A percentile compares a stretch with the other conserved stretches of the same genome.
phyloP scores from a whole-genome alignment of 2,113 vertebrate species.

The Epinephelus cyanopodus region DNA sequence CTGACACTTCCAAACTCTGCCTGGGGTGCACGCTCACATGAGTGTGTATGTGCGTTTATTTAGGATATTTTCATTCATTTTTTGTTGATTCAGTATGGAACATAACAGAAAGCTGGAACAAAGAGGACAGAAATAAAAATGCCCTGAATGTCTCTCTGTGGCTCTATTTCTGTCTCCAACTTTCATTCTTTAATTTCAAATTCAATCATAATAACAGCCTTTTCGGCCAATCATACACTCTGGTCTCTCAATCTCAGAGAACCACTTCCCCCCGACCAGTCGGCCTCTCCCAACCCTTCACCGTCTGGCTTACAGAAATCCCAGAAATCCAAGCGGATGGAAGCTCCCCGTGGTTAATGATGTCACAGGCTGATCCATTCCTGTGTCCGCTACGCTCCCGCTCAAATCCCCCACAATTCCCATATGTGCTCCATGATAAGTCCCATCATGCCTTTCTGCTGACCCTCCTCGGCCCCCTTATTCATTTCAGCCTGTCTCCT shows the following conservation, averaged over 20 bases:
- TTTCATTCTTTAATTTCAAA: constrained; percentile 50
- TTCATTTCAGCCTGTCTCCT: constrained; percentile 62
- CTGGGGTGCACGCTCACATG: constrained; percentile 2
- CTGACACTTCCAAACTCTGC: constrained; percentile 55
- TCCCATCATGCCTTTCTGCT: constrained; percentile 82
- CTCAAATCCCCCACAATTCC: constrained; percentile 79
- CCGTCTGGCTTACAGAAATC: constrained; percentile 80
- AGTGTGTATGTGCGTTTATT: constrained; percentile 4
- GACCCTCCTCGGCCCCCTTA: constrained; percentile 72
- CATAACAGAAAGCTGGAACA: constrained; percentile 2
- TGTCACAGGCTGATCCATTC: constrained; percentile 83
- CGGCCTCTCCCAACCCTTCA: constrained; percentile 53
- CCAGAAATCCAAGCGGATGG: constrained; percentile 77
- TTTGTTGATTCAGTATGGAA: background rate
- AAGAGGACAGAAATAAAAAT: constrained; percentile 20
- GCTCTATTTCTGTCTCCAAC: constrained; percentile 7
- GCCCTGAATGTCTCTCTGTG: background rate
- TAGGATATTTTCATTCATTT: constrained; percentile 8
- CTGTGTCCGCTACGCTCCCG: constrained; percentile 75
- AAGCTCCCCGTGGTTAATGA: constrained; percentile 83
- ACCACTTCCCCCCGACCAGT: constrained; percentile 30
- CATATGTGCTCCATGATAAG: constrained; percentile 81
- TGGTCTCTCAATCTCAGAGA: constrained; percentile 12
- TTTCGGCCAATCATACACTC: constrained; percentile 34
- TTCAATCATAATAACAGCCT: constrained; percentile 55